Evolutionary conservation across 2,888 invertebrate species (phyloP), one percentile per base, ranked within the genome.

Genomic region (Enchytraeus crypticus): DNA sequence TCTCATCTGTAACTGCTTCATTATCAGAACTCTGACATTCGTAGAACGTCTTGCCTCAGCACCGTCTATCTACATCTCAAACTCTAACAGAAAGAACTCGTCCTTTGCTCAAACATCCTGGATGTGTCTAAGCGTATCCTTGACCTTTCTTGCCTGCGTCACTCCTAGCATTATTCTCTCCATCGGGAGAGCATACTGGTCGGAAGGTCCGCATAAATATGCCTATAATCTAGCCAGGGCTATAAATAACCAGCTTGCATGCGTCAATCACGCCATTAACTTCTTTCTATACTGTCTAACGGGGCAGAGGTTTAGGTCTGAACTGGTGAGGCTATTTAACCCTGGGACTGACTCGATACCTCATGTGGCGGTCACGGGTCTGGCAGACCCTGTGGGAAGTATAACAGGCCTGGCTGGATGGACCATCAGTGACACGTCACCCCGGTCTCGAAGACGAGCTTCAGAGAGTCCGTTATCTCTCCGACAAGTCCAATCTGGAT

Each of bases 281-380:
- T 69, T 69, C 59, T 61, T 69, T 38, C 61, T 69, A 29, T 69
- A 69, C 58, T 69, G 68, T 46, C 45, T 67, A 26, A 66, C 66
- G 21, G 69, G 68, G 11, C 51, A 58, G 46, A 21, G 59, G n/a
- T 69, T 69, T 57, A 57, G 68, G 21, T 29, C 49, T 2, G 68
- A 68, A 53, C 51, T 69, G 49, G 51, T 56, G 26, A 18, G 33
- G 49, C 23, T 66, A 57, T 61, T 62, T n/a, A n/a, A n/a, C n/a
- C n/a, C n/a, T n/a, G n/a, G n/a, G n/a, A n/a, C n/a, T n/a, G n/a
- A n/a, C n/a, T n/a, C n/a, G n/a, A n/a, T n/a, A n/a, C n/a, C n/a
- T n/a, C n/a, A n/a, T n/a, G n/a, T n/a, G n/a, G n/a, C n/a, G n/a
- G n/a, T n/a, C n/a, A n/a, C n/a, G n/a, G n/a, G n/a, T n/a, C n/a